Conservation (phyloP, 2,888 invertebrate genomes). For the Boloria selene region DNA sequence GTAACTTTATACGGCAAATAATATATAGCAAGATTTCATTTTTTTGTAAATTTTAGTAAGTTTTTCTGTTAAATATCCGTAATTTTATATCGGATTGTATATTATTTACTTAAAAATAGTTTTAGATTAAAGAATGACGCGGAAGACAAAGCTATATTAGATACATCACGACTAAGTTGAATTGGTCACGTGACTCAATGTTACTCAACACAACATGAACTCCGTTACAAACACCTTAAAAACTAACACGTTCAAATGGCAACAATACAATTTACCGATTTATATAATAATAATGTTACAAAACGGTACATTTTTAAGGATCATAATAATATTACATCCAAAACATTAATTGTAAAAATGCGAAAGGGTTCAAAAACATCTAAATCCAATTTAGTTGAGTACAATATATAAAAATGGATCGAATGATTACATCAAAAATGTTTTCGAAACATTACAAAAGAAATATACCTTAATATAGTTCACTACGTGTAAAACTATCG, state of each 20-base stretch:
- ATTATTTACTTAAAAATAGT: neutral
- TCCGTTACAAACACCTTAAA: neutral
- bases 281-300: slow-evolving; percentile 7
- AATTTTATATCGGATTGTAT: neutral
- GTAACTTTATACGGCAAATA: slow-evolving; percentile 3
- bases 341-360: slow-evolving; percentile 9
- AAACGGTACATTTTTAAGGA: slow-evolving; percentile 5
- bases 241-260: neutral
- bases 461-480: neutral
- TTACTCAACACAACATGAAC: neutral
- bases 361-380: slow-evolving; percentile 7
- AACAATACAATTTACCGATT: slow-evolving; percentile 4
- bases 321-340: slow-evolving; percentile 13
- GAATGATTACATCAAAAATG: slow-evolving; percentile 18
- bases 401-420: neutral
- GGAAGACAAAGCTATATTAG: slow-evolving; percentile 50
- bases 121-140: slow-evolving; percentile 14
- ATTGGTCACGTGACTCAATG: slow-evolving; percentile 48
- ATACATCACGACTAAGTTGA: slow-evolving; percentile 46
- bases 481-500: neutral
- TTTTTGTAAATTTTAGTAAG: neutral
- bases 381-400: slow-evolving; percentile 2
- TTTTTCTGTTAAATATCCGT: neutral
- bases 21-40: neutral
- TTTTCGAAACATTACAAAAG: slow-evolving; percentile 20